A percentile compares a stretch with the other conserved stretches of the same genome.
Conservation (phyloP, 2,797 vertebrate genomes). For the Poecilia gillii region DNA sequence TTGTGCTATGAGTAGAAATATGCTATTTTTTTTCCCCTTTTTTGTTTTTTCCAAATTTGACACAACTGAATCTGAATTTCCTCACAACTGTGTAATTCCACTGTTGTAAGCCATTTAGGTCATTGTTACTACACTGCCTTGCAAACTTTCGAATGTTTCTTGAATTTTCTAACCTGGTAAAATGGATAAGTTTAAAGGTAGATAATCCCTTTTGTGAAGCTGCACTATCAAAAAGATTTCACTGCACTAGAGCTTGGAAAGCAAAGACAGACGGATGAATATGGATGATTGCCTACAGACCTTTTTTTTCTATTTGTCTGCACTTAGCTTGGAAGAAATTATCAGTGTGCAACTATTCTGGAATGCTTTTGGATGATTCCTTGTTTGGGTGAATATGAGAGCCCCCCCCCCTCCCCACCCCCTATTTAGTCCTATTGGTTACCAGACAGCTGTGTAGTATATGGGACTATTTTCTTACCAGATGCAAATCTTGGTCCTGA, state of each 20-base stretch:
- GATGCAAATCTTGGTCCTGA: constrained; percentile 12
- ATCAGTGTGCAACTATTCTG: constrained; percentile 19
- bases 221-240: not conserved
- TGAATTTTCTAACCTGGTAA: not conserved
- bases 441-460: constrained; percentile 6
- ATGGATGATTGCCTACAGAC: constrained; percentile 34
- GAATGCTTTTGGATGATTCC: constrained; percentile 33
- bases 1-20: constrained; percentile 17
- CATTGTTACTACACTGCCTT: not conserved
- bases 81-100: constrained; percentile 11
- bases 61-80: constrained; percentile 9
- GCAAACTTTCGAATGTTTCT: not conserved
- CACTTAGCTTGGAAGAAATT: constrained; percentile 31
- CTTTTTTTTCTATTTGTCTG: constrained; percentile 32
- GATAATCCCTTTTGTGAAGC: not conserved
- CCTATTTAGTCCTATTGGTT: not conserved
- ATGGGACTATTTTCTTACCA: constrained; percentile 8
- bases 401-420: too few relatives aligned
- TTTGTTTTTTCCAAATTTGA: not conserved
- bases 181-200: not conserved
- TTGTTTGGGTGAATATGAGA: constrained; percentile 17
- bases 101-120: not conserved
- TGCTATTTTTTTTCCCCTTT: constrained; percentile 5
- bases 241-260: constrained; percentile 3
- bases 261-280: constrained; percentile 11